Evolutionary conservation across 1,140 invertebrate genomes (phyloP).

Genomic region (Periplaneta americana): DNA sequence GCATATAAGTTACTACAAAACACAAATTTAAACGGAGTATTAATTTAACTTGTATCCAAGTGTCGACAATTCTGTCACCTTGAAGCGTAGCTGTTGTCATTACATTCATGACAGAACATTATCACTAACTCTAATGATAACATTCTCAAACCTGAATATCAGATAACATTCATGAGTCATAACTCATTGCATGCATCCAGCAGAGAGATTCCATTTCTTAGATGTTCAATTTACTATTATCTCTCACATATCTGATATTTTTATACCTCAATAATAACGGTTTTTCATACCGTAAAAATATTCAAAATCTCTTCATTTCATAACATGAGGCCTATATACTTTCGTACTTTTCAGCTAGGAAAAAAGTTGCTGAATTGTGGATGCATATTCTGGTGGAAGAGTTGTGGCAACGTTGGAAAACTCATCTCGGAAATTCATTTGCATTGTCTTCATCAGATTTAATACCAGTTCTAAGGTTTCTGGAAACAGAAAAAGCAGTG

Average conservation of each 20-base stretch:
- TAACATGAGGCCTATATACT: background rate
- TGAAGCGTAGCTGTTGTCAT: background rate
- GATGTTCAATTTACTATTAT: background rate
- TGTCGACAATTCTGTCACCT: too few relatives aligned
- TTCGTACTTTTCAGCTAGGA: background rate
- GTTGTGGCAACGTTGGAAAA: slow-evolving; percentile 39
- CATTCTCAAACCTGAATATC: too few relatives aligned
- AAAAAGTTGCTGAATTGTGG: background rate
- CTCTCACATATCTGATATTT: background rate
- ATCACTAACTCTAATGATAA: too few relatives aligned
- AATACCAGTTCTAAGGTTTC: background rate
- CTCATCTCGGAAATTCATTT: slow-evolving; percentile 49
- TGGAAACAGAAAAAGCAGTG: slow-evolving; percentile 9
- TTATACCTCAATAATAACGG: background rate
- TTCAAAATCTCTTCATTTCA: too few relatives aligned
- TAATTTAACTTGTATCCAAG: background rate
- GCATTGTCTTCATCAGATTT: slow-evolving; percentile 38
- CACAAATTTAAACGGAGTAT: background rate
- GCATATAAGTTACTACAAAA: background rate
- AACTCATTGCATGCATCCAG: background rate
- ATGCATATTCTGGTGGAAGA: slow-evolving; percentile 32
- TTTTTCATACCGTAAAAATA: background rate
- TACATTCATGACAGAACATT: background rate
- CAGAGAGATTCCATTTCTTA: background rate
- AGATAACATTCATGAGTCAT: background rate